These are phyloP conservation scores for Pachydiplax longipennis DNA, from an alignment of 2,888 invertebrate genomes.

Conservation along the genomic window DNA sequence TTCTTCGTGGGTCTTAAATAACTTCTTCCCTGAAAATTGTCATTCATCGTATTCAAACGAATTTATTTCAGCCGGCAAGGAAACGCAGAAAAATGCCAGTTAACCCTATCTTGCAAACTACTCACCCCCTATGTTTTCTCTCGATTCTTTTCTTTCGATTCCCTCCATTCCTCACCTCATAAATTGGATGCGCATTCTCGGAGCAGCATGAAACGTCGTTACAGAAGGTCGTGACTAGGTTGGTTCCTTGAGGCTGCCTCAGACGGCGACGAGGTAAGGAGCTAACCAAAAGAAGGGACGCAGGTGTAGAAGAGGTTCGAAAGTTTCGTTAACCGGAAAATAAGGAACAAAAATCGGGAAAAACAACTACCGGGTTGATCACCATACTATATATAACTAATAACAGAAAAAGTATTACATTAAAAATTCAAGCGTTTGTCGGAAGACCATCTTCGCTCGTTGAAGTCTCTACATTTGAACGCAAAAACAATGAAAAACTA, in stretches of 20 bases:
- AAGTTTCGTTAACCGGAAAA: not conserved
- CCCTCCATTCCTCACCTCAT: not conserved
- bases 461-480: not conserved
- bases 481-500: not conserved
- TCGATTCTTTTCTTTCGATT: not conserved
- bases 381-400: too few relatives aligned
- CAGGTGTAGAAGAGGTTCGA: not conserved
- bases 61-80: too few relatives aligned
- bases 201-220: conserved; percentile 12
- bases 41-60: too few relatives aligned
- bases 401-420: too few relatives aligned
- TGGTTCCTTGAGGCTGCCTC: not conserved
- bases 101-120: not conserved
- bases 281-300: conserved; percentile 1
- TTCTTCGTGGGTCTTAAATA: too few relatives aligned
- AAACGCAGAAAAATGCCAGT: too few relatives aligned
- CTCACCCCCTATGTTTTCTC: not conserved
- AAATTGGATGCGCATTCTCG: not conserved
- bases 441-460: not conserved
- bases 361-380: not conserved
- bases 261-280: not conserved
- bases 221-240: conserved; percentile 27
- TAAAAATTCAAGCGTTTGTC: too few relatives aligned
- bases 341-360: not conserved
- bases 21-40: too few relatives aligned